Evolutionary conservation across 2,888 invertebrate species (phyloP), one percentile per base, ranked within the genome.

Genomic region (Orthosia gothica): DNA sequence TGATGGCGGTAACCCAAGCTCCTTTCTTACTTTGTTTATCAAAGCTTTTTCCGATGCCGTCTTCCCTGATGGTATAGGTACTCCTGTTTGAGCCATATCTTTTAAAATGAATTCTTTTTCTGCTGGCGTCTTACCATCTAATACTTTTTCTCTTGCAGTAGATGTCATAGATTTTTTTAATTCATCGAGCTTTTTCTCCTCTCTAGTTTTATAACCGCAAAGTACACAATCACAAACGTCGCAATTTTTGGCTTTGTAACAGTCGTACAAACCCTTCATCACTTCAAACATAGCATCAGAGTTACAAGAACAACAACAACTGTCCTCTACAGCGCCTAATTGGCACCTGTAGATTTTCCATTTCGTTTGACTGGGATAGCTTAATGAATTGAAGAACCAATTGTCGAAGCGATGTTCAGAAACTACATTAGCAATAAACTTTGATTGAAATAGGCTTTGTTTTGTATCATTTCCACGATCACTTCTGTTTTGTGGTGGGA

Each of bases 251-350:
- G 92, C 93, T 81, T 94, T 94, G 66, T 94, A 94, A 79, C 95
- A 94, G 62, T 94, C 94, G 70, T 94, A 94, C 16, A 95, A 90
- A 74, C 94, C 91, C 85, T 95, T 94, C 94, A 95, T 94, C 1
- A 94, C 94, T 85, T 94, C 94, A 81, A 94, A 95, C 93, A 95
- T 94, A 16, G 93, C 93, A 81, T 95, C 94, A 55, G 95, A 94
- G 82, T 94, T 94, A 85, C 83, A 83, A 57, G 68, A 72, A 69
- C 86, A 83, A 62, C 81, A 83, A 65, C 87, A 94, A 59, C 85
- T 70, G 5, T 85, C 82, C 18, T 73, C 67, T 18, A 15, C 9
- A 50, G 57, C 5, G 5, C 32, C 50, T 32, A 82, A 20, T 67
- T 82, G 86, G 59, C 82, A 82, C 20, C 83, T 70, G 47, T 82